phyloP scores from a whole-genome alignment of 2,888 invertebrate genomes.

The Cerastoderma edule region DNA sequence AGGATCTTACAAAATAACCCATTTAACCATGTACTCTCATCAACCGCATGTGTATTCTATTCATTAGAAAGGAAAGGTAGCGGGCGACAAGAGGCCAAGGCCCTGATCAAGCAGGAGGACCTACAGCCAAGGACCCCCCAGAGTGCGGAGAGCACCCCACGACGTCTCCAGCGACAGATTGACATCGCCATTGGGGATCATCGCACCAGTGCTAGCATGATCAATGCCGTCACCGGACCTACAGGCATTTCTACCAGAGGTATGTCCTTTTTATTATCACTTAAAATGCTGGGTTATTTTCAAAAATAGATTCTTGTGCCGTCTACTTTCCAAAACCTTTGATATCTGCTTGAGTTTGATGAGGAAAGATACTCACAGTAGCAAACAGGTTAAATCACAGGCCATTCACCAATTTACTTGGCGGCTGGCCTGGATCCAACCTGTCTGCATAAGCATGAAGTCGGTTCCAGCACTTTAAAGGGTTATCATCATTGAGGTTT shows the following conservation, averaged over 20 bases:
- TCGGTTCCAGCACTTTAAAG: too few relatives aligned
- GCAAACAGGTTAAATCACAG: too few relatives aligned
- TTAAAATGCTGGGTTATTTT: too few relatives aligned
- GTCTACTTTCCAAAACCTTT: too few relatives aligned
- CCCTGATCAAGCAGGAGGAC: conserved; percentile 54
- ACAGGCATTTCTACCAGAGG: conserved; percentile 76
- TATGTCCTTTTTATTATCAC: conserved; percentile 42
- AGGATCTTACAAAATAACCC: too few relatives aligned
- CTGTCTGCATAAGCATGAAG: too few relatives aligned
- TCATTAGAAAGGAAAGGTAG: background rate
- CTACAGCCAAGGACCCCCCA: conserved; percentile 69
- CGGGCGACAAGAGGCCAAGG: background rate
- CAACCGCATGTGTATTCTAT: background rate
- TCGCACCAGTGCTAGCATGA: conserved; percentile 79
- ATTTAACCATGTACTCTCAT: background rate
- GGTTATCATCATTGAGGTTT: too few relatives aligned
- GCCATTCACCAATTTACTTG: too few relatives aligned
- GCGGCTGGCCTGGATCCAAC: too few relatives aligned
- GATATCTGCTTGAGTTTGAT: too few relatives aligned
- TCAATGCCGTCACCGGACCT: conserved; percentile 79
- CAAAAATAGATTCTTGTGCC: too few relatives aligned
- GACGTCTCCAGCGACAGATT: conserved; percentile 79
- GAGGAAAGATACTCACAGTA: too few relatives aligned
- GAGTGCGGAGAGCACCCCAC: conserved; percentile 73
- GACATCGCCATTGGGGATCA: conserved; percentile 80